Base-by-base conservation (phyloP, 2,113 vertebrate genomes). In the Triplophysa dalaica region DNA sequence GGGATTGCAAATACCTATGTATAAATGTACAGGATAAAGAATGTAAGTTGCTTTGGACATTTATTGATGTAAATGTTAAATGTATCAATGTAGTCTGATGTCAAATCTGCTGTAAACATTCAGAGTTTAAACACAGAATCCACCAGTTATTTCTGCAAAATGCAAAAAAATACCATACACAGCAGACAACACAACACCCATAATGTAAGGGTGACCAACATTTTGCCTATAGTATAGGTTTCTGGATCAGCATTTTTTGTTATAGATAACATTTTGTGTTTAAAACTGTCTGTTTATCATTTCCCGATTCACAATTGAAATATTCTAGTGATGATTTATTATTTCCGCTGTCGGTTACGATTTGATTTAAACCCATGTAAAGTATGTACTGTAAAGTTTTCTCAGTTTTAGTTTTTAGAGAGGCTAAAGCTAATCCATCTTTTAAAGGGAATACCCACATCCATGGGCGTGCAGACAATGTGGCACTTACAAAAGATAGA, bases 101-200 rank as follows among this genome's bases (percentile, higher is more conserved):
- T 48, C 24, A 19, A 73, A 22, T 72, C 24, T 62, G 26, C 38
- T 67, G 60, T 38, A 81, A 69, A 56, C 74, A 26, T 45, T 19
- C 48, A 17, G 41, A 12, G 64, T 26, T 48, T 50, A 81, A 75
- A 76, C 11, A 77, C 64, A 77, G 33, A 60, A 38, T 61, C 67
- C 29, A 72, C 17, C 14, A 74, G 14, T 11, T 61, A 16, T 13
- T 62, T 19, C 41, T 17, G 17, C 0, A 56, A 19, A 54, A 17
- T 56, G 52, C 52, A 19, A 17, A 7, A 52, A 0, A 38, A 38
- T 8, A 38, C 33, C 6, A 38, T 38, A 8, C n/a, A 54, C 26
- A n/a, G 29, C 48, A 54, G 50, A 56, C 50, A 56, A 70, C n/a
- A 70, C 22, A 69, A 50, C 67, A 29, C 22, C 8, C 3, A 2